Percentiles rank a stretch among this genome's conserved stretches.
phyloP scores from a whole-genome alignment of 2,113 vertebrate genomes.

The Sylvietta virens region DNA sequence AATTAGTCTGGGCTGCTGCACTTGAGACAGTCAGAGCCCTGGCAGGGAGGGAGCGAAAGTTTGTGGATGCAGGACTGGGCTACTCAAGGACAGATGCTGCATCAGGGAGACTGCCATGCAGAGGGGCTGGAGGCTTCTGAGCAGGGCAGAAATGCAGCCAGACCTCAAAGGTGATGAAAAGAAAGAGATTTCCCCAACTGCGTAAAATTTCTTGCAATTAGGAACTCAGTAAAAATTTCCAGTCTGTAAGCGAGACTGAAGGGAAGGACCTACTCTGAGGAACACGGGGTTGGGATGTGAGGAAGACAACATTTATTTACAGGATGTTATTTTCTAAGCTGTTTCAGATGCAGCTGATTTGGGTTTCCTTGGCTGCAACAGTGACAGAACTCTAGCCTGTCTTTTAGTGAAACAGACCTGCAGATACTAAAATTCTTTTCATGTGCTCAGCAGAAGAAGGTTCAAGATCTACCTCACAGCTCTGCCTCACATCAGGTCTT shows the following conservation, averaged over 20 bases:
- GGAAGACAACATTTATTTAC: not conserved
- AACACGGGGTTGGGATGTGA: not conserved
- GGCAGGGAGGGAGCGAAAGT: not conserved
- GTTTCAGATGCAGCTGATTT: not conserved
- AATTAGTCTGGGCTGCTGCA: not conserved
- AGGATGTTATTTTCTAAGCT: not conserved
- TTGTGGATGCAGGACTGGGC: not conserved
- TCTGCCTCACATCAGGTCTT: rapidly evolving
- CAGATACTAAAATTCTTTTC: not conserved
- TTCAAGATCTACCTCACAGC: not conserved
- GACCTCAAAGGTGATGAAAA: not conserved
- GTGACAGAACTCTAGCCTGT: not conserved
- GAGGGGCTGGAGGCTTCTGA: not conserved
- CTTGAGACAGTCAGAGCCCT: not conserved
- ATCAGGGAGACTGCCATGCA: not conserved
- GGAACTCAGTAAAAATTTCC: not conserved
- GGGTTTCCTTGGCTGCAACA: not conserved
- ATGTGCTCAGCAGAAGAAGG: not conserved
- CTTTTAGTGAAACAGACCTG: not conserved
- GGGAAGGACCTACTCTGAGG: not conserved
- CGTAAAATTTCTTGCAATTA: not conserved
- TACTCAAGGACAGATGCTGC: not conserved
- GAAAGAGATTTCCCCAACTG: not conserved
- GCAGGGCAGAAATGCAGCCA: not conserved
- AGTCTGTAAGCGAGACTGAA: not conserved